phyloP scores from a whole-genome alignment of 2,888 invertebrate genomes.

The Orthosia gracilis region DNA sequence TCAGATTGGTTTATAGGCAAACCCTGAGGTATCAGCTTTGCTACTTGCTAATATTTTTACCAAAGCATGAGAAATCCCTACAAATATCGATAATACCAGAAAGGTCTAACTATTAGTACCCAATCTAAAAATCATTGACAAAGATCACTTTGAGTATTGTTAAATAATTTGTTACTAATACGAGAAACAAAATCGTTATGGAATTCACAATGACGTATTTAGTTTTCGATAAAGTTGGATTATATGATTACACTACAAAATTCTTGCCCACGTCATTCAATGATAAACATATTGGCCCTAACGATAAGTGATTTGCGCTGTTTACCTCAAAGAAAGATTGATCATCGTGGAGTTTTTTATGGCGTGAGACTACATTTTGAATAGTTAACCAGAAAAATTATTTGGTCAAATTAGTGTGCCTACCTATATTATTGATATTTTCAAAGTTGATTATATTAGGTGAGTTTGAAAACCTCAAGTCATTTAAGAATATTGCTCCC shows the following conservation, averaged over 20 bases:
- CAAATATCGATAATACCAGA: neutral
- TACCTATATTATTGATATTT: neutral
- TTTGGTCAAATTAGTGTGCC: constrained; percentile 4
- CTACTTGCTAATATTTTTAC: neutral
- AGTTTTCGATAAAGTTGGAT: constrained; percentile 31
- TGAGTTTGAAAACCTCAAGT: neutral
- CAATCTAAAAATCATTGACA: neutral
- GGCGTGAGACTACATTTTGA: neutral
- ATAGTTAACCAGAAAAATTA: neutral
- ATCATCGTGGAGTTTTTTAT: constrained; percentile 13
- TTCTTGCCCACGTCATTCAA: constrained; percentile 30
- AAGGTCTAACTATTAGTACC: neutral
- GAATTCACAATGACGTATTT: constrained; percentile 42
- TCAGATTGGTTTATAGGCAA: too few relatives aligned
- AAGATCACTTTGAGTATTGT: neutral
- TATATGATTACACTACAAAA: constrained; percentile 39
- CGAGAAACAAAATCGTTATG: neutral
- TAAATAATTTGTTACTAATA: neutral
- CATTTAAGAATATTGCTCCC: neutral
- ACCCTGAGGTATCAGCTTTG: neutral
- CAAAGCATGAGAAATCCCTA: neutral
- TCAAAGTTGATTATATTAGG: neutral
- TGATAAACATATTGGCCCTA: constrained; percentile 17
- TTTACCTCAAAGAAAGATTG: constrained; percentile 20
- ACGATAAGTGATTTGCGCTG: constrained; percentile 26